A percentile compares a stretch with the other conserved stretches of the same genome.
phyloP scores from a whole-genome alignment of 2,113 vertebrate species.

The Apistogramma diplotaenia region DNA sequence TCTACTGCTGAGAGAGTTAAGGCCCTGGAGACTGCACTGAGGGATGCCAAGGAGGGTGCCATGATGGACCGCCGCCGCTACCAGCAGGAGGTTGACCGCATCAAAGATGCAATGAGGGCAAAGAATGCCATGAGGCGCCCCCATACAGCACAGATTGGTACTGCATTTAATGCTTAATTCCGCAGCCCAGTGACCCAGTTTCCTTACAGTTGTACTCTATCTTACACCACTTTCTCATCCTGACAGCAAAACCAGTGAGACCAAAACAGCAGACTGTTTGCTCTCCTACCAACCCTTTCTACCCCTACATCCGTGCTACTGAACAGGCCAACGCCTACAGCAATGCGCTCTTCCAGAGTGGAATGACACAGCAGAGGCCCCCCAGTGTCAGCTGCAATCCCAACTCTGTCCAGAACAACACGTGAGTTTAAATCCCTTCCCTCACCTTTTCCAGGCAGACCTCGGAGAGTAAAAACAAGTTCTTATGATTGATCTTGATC shows the following conservation, averaged over 20 bases:
- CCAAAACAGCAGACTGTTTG: constrained; percentile 83
- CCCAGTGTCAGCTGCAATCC: constrained; percentile 48
- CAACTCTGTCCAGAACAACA: constrained; percentile 77
- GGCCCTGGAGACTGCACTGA: constrained; percentile 94
- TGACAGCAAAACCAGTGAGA: constrained; percentile 84
- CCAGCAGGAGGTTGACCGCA: constrained; percentile 89
- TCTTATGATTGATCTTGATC: neutral
- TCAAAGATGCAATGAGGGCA: constrained; percentile 86
- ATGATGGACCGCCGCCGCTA: constrained; percentile 90
- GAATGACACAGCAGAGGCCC: constrained; percentile 37
- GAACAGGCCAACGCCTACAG: constrained; percentile 84
- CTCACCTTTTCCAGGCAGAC: neutral
- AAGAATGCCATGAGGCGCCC: constrained; percentile 79
- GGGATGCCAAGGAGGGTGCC: constrained; percentile 88
- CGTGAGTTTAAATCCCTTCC: constrained; percentile 51
- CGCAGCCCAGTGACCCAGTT: neutral
- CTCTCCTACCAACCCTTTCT: constrained; percentile 83
- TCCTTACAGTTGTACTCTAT: neutral
- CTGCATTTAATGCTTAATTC: neutral
- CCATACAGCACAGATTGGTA: constrained; percentile 87
- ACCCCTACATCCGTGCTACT: constrained; percentile 70
- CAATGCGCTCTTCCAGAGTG: constrained; percentile 85
- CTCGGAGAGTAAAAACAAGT: neutral
- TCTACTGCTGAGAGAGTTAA: constrained; percentile 96
- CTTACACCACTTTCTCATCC: neutral